Base-by-base conservation (phyloP, 2,888 invertebrate genomes). In the Antitype chi region DNA sequence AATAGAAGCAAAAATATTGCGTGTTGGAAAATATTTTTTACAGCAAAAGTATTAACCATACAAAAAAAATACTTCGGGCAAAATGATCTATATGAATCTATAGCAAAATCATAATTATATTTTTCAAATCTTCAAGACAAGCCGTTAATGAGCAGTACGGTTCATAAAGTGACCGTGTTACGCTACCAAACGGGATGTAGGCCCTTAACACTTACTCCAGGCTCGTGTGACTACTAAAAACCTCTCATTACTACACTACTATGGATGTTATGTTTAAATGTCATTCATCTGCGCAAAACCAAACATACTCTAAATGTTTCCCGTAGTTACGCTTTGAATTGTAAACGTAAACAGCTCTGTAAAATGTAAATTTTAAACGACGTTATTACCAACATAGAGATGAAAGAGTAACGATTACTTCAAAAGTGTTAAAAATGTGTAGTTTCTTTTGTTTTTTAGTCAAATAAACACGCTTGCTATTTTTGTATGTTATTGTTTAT, bases 401-500 rank as follows among this genome's bases (percentile, higher is more conserved):
- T 78, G 67, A 78, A 78, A 82, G 73, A 53, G 23, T 60, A 43
- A 59, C 9, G 60, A 28, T 53, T 49, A 52, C 49, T 57, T 57
- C 64, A 75, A 38, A 52, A 76, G 47, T 53, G 47, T 47, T 53
- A 60, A 43, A 25, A 62, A 71, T n/a, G 38, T 80, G 20, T 71
- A 38, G 28, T 43, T 70, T 57, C 38, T 59, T 64, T 73, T 32
- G 68, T 70, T 57, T 69, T 63, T 32, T 59, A 43, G 17, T 17
- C 7, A 68, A 64, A 79, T 53, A 80, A 63, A 80, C 57, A 68
- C 6, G 23, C 1, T n/a, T 59, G 17, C 55, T 75, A 81, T 81
- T 76, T 71, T 57, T n/a, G 52, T 57, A 15, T 74, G 59, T 69
- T 79, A 47, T 63, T 74, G 57, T 69, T 72, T 82, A 81, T 72